These are phyloP conservation scores for Ibidorhyncha struthersii DNA, from an alignment of 2,113 vertebrate genomes.

Conservation along the genomic window DNA sequence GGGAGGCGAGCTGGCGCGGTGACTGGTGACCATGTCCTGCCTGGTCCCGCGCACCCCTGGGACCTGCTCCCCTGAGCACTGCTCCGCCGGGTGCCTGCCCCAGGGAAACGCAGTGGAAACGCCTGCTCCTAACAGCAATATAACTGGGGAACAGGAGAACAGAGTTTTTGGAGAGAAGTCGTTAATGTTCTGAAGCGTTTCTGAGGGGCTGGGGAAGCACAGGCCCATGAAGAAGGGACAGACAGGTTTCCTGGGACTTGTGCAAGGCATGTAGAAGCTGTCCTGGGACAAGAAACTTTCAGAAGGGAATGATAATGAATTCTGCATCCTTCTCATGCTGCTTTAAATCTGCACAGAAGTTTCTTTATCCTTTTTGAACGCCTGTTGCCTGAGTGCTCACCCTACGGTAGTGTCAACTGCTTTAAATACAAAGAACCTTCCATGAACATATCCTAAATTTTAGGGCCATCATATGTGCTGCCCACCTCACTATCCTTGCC, in stretches of 20 bases:
- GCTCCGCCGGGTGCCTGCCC: background rate
- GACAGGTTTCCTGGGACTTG: background rate
- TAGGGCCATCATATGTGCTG: background rate
- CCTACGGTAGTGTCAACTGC: slow-evolving; percentile 5
- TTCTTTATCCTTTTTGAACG: background rate
- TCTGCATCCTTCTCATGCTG: background rate
- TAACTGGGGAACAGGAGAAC: background rate
- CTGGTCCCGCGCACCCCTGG: background rate
- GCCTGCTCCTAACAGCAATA: background rate
- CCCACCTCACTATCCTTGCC: slow-evolving; percentile 20
- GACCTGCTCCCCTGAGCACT: background rate
- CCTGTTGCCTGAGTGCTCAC: background rate
- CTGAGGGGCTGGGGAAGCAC: background rate
- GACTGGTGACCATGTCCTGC: too few relatives aligned
- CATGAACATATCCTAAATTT: background rate
- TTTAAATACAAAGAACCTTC: background rate
- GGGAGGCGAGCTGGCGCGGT: fast-evolving
- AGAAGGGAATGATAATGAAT: background rate
- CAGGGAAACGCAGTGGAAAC: background rate
- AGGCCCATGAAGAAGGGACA: background rate
- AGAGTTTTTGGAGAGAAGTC: fast-evolving
- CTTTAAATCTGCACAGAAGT: background rate
- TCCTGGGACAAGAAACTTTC: background rate
- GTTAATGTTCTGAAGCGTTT: fast-evolving
- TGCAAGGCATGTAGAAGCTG: background rate